Conservation (phyloP, 2,797 vertebrate genomes). For the Peromyscus nudipes region DNA sequence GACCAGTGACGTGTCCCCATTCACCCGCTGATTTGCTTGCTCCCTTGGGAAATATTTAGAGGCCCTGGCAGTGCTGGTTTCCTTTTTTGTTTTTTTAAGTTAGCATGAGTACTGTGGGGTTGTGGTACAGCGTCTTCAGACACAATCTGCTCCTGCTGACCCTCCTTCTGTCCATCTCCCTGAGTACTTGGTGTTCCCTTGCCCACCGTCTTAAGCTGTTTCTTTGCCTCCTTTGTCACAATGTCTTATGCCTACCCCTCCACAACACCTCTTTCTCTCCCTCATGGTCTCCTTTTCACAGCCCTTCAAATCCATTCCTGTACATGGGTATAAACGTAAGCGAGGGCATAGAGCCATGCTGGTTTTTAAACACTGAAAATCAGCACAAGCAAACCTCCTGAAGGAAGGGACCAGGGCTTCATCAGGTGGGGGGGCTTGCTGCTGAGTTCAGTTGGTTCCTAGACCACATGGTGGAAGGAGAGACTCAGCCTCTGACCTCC, state of each 20-base stretch:
- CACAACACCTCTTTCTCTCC: background rate
- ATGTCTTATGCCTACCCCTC: background rate
- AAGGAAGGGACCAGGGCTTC: background rate
- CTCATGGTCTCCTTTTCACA: background rate
- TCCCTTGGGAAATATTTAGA: conserved; percentile 22
- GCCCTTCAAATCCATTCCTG: background rate
- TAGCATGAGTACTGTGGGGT: background rate
- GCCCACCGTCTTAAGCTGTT: too few species aligned
- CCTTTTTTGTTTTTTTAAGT: background rate
- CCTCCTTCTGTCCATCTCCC: background rate
- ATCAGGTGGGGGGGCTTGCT: background rate
- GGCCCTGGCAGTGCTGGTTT: background rate
- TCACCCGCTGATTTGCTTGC: background rate
- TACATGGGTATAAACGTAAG: background rate
- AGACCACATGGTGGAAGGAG: background rate
- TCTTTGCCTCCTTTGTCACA: background rate
- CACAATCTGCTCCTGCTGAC: background rate
- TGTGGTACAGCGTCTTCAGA: background rate
- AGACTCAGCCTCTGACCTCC: background rate
- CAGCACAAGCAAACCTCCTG: background rate
- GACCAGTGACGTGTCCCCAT: background rate
- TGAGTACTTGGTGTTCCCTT: background rate
- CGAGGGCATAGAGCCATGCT: background rate
- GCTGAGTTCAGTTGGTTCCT: background rate
- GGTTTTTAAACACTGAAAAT: background rate